These are phyloP conservation scores for Connochaetes taurinus DNA, from an alignment of 2,113 vertebrate species.

Conservation along the genomic window DNA sequence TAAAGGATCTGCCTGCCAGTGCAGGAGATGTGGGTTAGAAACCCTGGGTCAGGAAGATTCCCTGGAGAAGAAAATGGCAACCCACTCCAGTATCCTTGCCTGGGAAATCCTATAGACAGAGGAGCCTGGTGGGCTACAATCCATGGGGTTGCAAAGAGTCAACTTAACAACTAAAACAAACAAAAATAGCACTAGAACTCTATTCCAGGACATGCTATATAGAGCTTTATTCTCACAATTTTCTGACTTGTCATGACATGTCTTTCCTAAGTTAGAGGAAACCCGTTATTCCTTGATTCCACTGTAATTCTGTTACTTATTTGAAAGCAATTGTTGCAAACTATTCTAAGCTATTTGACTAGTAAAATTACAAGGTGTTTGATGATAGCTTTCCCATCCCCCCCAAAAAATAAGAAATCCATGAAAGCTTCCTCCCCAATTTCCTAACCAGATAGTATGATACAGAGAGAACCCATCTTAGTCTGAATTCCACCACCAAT, in stretches of 20 bases:
- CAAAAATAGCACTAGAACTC: background rate
- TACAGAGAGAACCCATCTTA: background rate
- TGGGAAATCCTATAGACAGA: background rate
- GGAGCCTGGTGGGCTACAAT: background rate
- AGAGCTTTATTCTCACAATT: background rate
- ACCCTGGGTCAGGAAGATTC: background rate
- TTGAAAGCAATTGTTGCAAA: background rate
- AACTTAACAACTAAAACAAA: background rate
- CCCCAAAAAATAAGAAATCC: background rate
- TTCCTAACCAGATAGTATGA: too few species aligned
- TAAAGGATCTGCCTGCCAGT: background rate
- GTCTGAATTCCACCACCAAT: background rate
- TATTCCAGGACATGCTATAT: background rate
- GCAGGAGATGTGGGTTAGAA: background rate
- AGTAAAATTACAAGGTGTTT: background rate
- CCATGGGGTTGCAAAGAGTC: background rate
- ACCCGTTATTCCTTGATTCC: background rate
- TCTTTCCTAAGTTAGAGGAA: background rate
- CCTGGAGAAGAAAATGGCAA: background rate
- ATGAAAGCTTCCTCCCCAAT: background rate
- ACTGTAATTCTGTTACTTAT: background rate
- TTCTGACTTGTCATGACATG: background rate
- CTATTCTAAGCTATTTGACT: background rate
- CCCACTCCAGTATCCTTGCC: background rate
- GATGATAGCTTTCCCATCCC: background rate